Evolutionary conservation across 2,797 vertebrate genomes (phyloP), one percentile per base, ranked within the genome.

Genomic region (Danio albolineatus): DNA sequence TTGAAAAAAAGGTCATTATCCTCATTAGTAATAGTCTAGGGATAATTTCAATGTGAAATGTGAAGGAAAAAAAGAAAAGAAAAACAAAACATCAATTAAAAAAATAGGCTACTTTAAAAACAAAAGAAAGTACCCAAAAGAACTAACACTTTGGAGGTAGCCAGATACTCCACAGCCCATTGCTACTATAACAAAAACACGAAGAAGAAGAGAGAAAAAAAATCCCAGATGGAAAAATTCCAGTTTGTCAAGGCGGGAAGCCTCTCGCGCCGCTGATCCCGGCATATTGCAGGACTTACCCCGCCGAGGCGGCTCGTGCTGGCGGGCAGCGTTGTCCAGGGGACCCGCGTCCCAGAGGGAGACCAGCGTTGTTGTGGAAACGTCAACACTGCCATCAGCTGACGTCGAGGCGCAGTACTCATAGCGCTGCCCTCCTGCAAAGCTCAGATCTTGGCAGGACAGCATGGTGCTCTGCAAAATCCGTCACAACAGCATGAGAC

Each of bases 341-440:
- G 92, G 93, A 92, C 82, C 88, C 76, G 92, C 85, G 86, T 90
- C 75, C 95, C 96, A 95, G 84, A 91, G 84, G 71, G 95, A 93
- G 79, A 94, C 92, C 93, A 95, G 91, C 65, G 95, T 97, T 87
- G 96, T 95, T 94, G 92, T 96, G 95, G 95, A 93, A 94, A 96
- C 94, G 81, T 91, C 93, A 92, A 94, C 92, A 92, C 87, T 89
- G 90, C 87, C 84, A 89, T 90, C 89, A 86, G 85, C 89, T 87
- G 92, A 89, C 74, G 89, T 86, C 60, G 88, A 85, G 86, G 83
- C 76, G 80, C 93, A 84, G 90, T 90, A 92, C 84, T 89, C 83
- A 89, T 89, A 92, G 87, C 81, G 88, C 87, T 90, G 91, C 76
- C 85, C 90, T 91, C 92, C 93, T 88, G 88, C 89, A 91, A 93